phyloP scores from a whole-genome alignment of 2,888 invertebrate genomes.

The Bhutanitis thaidina region DNA sequence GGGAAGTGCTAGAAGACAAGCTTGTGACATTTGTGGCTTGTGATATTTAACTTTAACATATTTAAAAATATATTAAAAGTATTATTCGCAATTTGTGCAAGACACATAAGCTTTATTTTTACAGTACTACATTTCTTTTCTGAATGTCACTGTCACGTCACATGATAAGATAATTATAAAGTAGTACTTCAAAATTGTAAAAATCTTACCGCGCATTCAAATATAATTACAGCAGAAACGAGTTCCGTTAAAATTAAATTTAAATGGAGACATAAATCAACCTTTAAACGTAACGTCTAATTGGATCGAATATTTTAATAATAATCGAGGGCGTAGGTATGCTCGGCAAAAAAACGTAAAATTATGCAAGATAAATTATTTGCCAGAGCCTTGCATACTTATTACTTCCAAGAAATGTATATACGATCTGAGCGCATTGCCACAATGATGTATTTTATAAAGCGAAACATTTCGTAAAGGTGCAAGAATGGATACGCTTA shows the following conservation, averaged over 20 bases:
- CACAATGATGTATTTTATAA: not conserved
- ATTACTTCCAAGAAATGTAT: slow-evolving; percentile 11
- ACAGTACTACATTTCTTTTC: no score
- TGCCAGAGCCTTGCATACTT: not conserved
- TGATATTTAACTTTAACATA: no score
- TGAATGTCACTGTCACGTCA: no score
- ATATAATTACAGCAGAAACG: no score
- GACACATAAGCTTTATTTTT: no score
- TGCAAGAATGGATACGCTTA: not conserved
- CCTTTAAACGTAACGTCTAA: not conserved
- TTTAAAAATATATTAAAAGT: no score
- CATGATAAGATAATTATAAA: no score
- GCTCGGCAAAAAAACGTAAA: not conserved
- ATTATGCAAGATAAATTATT: slow-evolving; percentile 10
- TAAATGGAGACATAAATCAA: slow-evolving; percentile 2
- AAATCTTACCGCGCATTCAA: no score
- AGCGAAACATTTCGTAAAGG: slow-evolving; percentile 5
- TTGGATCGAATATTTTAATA: slow-evolving; percentile 3
- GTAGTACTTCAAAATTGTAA: no score
- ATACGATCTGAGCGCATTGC: slow-evolving; percentile 6
- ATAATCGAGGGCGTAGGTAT: not conserved
- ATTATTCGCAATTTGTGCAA: no score
- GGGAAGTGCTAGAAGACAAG: no score
- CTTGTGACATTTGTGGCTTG: no score
- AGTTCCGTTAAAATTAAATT: not conserved